A percentile compares a stretch with the other conserved stretches of the same genome.
Conservation (phyloP, 2,888 invertebrate species). For the Branchipolynoe longqiensis region DNA sequence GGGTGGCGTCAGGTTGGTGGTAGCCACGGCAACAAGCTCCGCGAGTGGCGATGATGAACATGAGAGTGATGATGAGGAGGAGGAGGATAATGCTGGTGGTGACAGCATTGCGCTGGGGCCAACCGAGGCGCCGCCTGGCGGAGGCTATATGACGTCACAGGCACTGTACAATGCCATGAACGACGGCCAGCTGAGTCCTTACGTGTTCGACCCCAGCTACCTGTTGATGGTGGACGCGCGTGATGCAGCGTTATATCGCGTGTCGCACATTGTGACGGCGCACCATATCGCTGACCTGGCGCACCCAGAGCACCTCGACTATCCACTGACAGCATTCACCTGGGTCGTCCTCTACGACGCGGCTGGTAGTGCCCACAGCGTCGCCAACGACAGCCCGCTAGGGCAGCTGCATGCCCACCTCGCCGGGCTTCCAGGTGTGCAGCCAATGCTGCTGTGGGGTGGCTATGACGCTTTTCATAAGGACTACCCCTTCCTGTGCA, state of each 20-base stretch:
- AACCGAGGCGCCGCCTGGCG: too few species aligned
- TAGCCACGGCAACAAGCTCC: not conserved
- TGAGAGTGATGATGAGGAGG: not conserved
- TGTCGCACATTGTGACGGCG: conserved; percentile 69
- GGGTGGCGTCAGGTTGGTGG: too few species aligned
- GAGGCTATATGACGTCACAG: conserved; percentile 69
- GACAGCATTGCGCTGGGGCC: not conserved
- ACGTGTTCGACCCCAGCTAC: conserved; percentile 75
- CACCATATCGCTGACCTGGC: conserved; percentile 68
- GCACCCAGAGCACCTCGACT: not conserved
- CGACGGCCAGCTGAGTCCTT: conserved; percentile 78
- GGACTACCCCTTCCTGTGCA: conserved; percentile 71
- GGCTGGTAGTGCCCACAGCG: conserved; percentile 58
- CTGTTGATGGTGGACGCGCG: conserved; percentile 76
- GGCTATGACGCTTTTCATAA: conserved; percentile 70
- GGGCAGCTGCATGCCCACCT: conserved; percentile 57
- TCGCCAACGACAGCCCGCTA: conserved; percentile 68
- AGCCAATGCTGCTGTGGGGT: conserved; percentile 71
- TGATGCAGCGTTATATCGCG: conserved; percentile 67
- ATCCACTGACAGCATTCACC: conserved; percentile 68
- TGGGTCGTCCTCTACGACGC: conserved; percentile 75
- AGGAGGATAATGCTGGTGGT: not conserved
- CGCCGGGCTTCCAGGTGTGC: conserved; percentile 43
- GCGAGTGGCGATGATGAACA: not conserved
- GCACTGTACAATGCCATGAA: conserved; percentile 78